A percentile compares a stretch with the other conserved stretches of the same genome.
phyloP scores from a whole-genome alignment of 2,113 vertebrate species.

The Sula dactylatra region DNA sequence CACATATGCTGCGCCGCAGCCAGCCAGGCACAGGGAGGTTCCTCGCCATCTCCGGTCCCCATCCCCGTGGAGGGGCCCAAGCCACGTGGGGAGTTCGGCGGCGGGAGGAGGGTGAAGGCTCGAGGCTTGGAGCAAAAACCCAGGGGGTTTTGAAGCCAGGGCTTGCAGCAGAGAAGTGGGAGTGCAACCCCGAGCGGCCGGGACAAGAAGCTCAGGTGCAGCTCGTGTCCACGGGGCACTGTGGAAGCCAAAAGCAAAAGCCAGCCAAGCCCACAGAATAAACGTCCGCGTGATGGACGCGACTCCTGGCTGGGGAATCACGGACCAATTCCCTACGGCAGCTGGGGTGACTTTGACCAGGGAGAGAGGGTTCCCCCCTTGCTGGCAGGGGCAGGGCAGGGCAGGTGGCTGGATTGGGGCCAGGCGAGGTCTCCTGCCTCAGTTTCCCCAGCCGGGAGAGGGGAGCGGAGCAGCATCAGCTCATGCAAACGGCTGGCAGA shows the following conservation, averaged over 20 bases:
- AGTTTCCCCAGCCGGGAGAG: neutral
- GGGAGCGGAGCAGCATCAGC: rapidly evolving
- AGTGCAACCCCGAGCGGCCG: rapidly evolving
- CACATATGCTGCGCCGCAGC: constrained; percentile 73
- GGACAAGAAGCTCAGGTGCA: neutral
- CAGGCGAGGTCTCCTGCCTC: neutral
- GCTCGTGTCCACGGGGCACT: rapidly evolving
- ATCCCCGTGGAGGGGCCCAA: rapidly evolving
- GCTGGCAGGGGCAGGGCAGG: neutral
- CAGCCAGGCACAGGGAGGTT: constrained; percentile 31
- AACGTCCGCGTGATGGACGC: neutral
- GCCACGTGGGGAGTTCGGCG: rapidly evolving
- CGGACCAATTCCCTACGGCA: rapidly evolving
- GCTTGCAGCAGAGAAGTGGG: neutral
- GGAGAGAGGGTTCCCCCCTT: neutral
- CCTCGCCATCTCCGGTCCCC: neutral
- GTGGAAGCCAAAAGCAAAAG: neutral
- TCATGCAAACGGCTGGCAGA: rapidly evolving
- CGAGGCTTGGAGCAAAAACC: neutral
- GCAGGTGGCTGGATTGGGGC: neutral
- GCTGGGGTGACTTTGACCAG: neutral
- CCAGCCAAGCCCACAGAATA: neutral
- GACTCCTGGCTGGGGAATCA: neutral
- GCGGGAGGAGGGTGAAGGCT: neutral
- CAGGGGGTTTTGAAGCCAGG: neutral